phyloP scores from a whole-genome alignment of 2,113 vertebrate genomes.

The Oryzias celebensis region DNA sequence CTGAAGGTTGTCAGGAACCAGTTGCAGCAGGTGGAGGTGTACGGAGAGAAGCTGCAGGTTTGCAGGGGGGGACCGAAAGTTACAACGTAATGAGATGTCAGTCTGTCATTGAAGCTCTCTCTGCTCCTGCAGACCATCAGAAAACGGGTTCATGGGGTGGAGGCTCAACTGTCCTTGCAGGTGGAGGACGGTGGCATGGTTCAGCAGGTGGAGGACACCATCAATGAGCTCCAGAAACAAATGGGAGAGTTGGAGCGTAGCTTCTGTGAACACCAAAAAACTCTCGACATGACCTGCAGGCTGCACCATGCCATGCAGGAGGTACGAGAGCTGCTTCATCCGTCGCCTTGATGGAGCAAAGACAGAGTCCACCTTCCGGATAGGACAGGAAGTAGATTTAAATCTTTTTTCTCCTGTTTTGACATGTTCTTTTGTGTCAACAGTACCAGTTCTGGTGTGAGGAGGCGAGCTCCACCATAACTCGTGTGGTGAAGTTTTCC shows the following conservation, averaged over 20 bases:
- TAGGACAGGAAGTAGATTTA: too few species aligned
- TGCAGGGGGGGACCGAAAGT: neutral
- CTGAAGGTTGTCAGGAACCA: conserved; percentile 48
- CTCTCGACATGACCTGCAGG: conserved; percentile 81
- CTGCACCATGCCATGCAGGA: conserved; percentile 89
- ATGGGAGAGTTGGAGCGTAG: conserved; percentile 81
- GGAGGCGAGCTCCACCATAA: conserved; percentile 84
- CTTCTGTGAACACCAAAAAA: conserved; percentile 84
- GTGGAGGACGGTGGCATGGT: conserved; percentile 64
- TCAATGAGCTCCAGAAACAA: conserved; percentile 83
- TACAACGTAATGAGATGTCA: neutral
- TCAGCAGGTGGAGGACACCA: conserved; percentile 66
- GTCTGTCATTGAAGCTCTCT: neutral
- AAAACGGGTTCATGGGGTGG: conserved; percentile 79
- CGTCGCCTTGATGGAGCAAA: too few species aligned
- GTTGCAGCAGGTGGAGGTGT: conserved; percentile 52
- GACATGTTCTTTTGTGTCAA: too few species aligned
- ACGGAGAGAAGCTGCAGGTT: conserved; percentile 50
- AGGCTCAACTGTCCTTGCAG: conserved; percentile 70
- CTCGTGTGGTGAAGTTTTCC: conserved; percentile 85
- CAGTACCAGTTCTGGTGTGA: conserved; percentile 91
- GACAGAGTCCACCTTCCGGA: too few species aligned
- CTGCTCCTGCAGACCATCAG: conserved; percentile 76
- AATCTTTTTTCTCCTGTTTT: too few species aligned
- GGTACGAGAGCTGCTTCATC: conserved; percentile 61